Conservation (phyloP, 2,888 invertebrate genomes). For the Camptogramma bilineatum region DNA sequence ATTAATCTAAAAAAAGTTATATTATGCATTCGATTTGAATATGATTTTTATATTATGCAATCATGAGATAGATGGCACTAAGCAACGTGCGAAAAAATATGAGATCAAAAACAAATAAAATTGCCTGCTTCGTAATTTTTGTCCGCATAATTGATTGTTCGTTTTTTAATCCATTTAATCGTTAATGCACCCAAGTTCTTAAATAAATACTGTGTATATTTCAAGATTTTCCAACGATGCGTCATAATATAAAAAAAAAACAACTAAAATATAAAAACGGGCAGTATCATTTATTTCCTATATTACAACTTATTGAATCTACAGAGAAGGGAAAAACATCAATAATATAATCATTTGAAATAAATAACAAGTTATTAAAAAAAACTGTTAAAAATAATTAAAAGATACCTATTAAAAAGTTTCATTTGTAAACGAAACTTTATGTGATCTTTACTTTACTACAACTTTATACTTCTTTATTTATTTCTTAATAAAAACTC, state of each 20-base stretch:
- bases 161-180: slow-evolving; percentile 58
- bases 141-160: slow-evolving; percentile 59
- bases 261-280: slow-evolving; percentile 71
- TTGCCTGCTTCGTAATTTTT: slow-evolving; percentile 76
- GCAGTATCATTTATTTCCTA: slow-evolving; percentile 81
- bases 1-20: slow-evolving; percentile 53
- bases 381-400: slow-evolving; percentile 83
- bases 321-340: slow-evolving; percentile 77
- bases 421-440: slow-evolving; percentile 70
- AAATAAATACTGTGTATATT: slow-evolving; percentile 42
- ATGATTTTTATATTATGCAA: slow-evolving; percentile 68
- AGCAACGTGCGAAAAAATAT: slow-evolving; percentile 69
- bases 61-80: slow-evolving; percentile 70
- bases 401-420: slow-evolving; percentile 71
- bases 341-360: slow-evolving; percentile 85
- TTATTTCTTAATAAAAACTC: slow-evolving; percentile 85
- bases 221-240: slow-evolving; percentile 44
- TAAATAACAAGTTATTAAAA: slow-evolving; percentile 84
- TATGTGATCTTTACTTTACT: slow-evolving; percentile 76
- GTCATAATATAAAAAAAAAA: slow-evolving; percentile 51
- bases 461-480: slow-evolving; percentile 79
- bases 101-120: slow-evolving; percentile 76
- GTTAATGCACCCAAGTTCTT: slow-evolving; percentile 67
- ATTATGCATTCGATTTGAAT: slow-evolving; percentile 67
- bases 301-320: slow-evolving; percentile 81